Conservation (phyloP, 2,797 vertebrate species). For the Delichon dasypus region DNA sequence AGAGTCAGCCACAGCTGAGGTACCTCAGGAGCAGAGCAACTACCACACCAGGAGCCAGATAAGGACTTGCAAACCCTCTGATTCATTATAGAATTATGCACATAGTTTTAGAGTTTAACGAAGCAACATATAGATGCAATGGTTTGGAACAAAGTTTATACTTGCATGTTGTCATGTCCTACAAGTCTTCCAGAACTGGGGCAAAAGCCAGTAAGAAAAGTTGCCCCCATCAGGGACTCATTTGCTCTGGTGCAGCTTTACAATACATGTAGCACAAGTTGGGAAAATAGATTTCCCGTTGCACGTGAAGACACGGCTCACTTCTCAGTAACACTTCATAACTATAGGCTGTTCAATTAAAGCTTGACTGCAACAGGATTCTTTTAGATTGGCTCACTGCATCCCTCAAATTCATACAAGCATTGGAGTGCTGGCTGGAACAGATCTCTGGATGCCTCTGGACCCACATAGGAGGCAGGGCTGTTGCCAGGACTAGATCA, state of each 20-base stretch:
- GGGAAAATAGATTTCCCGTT: neutral
- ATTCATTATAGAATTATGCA: neutral
- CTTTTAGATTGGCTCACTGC: neutral
- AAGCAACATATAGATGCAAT: neutral
- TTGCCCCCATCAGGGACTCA: neutral
- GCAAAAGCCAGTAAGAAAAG: neutral
- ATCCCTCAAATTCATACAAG: neutral
- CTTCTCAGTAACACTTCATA: conserved; percentile 4
- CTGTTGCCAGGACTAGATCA: neutral
- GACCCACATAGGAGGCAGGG: neutral
- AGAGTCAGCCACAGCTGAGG: neutral
- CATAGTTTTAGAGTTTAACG: neutral
- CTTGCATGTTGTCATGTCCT: neutral
- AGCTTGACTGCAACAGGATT: neutral
- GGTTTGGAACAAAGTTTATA: neutral
- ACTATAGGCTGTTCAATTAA: neutral
- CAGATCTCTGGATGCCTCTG: neutral
- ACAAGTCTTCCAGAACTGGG: neutral
- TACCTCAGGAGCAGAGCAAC: neutral
- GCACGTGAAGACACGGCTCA: neutral
- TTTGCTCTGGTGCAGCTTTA: neutral
- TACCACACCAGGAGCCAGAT: neutral
- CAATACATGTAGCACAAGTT: fast-evolving
- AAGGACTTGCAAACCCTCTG: neutral
- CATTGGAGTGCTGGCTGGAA: neutral